A percentile compares a stretch with the other conserved stretches of the same genome.
Conservation (phyloP, 2,113 vertebrate genomes). For the Xenopus borealis region DNA sequence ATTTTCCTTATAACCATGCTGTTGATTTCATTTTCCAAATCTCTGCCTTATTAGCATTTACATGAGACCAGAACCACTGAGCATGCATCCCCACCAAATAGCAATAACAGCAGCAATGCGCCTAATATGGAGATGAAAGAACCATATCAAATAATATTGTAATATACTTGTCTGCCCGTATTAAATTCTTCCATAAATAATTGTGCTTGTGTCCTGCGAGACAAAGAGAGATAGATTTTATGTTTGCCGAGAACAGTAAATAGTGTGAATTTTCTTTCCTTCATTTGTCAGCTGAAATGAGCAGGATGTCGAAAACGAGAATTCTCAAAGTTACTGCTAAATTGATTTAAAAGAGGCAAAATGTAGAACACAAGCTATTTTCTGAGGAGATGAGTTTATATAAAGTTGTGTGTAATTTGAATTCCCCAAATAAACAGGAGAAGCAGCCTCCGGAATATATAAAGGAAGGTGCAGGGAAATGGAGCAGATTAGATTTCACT, state of each 20-base stretch:
- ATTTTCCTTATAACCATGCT: neutral
- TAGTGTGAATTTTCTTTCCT: too few species aligned
- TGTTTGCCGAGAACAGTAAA: neutral
- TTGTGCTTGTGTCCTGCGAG: neutral
- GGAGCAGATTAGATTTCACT: too few species aligned
- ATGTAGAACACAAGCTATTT: neutral
- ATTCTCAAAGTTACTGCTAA: neutral
- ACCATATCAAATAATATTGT: conserved; percentile 3
- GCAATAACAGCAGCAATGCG: neutral
- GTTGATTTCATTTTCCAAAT: neutral
- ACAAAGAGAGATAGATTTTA: neutral
- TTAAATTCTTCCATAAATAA: conserved; percentile 2
- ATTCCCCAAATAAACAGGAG: neutral
- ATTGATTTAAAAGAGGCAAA: neutral
- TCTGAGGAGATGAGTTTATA: neutral
- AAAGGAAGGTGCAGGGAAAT: too few species aligned
- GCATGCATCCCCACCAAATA: neutral
- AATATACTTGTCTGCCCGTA: neutral
- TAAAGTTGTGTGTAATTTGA: neutral
- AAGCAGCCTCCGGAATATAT: too few species aligned
- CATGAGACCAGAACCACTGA: neutral
- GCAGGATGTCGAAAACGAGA: neutral
- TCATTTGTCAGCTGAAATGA: neutral
- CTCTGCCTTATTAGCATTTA: neutral
- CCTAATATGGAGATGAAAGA: conserved; percentile 1